Evolutionary conservation across 2,797 vertebrate species (phyloP), one percentile per base, ranked within the genome.

Genomic region (Capromys pilorides): DNA sequence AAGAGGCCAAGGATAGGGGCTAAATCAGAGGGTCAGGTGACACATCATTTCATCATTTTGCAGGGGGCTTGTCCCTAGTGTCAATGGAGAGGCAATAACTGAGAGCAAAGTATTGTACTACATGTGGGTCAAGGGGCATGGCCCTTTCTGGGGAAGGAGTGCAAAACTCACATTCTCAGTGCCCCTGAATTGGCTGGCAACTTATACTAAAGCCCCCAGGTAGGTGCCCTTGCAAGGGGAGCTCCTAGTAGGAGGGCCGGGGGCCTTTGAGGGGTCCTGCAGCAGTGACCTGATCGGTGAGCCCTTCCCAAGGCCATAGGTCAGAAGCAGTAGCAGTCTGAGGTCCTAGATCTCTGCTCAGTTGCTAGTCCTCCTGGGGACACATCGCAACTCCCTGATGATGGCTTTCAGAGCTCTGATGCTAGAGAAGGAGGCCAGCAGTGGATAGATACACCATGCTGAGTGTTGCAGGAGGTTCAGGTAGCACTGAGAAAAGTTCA

Each of bases 91-190:
- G 66, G 78, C 62, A 86, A 84, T 80, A 78, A 88, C 24, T 61
- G 51, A 86, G 59, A 95, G 45, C 31, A 59, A 91, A 84, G 39
- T 49, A 94, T 79, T 94, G 66, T 71, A 81, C 77, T 77, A 69
- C 81, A 85, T 93, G 79, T 85, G 51, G 84, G 86, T 96, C 86
- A 96, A 95, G 85, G 54, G 82, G 16, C 33, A 18, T 79, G n/a
- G 57, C 59, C 82, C 86, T 95, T 96, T 90, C 86, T 88, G 80
- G 95, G 61, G 69, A 54, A 41, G 78, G 69, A 87, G 64, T 45
- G 81, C 80, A 78, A 51, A 81, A 88, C 77, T 69, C 26, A 80
- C 88, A 66, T 39, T 92, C 81, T 95, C 71, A 36, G 28, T 10
- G 12, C 84, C 86, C 66, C 78, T 57, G 79, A 90, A 77, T 79